Base-by-base conservation (phyloP, 2,113 vertebrate species). In the Crotalus viridis region DNA sequence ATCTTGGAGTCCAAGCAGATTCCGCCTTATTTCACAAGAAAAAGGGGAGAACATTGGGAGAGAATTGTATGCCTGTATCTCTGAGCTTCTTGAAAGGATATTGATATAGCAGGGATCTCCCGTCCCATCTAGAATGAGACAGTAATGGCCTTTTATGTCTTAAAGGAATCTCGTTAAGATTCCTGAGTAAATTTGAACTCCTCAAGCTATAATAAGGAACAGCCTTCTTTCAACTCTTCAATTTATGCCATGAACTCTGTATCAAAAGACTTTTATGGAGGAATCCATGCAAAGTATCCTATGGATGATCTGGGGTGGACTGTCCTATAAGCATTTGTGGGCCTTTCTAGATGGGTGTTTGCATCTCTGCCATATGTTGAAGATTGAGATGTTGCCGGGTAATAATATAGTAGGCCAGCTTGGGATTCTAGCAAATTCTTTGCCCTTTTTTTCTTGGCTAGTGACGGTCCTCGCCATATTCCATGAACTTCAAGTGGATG, bases 401-500 rank as follows among this genome's bases (percentile, higher is more conserved):
- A 57, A 86, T 28, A 28, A 19, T 87, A 91, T 46, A 7, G 21
- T 39, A 81, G 33, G 74, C 17, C 8, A 81, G 33, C 33, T 43
- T 92, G 93, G 91, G 85, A 92, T 95, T 94, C 93, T 94, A 3
- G 15, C 55, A 89, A 94, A 55, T 43, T 81, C 74, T 43, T 81
- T 21, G 7, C 17, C 19, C 7, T 21, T 10, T 96, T 94, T 94
- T 85, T 96, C 17, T 95, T 95, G 96, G 95, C 86, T 96, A 99
- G 99, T 99, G 98, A 99, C 99, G 2, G 99, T 99, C 81, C 98
- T 99, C 97, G 99, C 99, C 93, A 99, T 99, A 97, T 99, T 99
- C 98, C 98, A 99, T 7, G 99, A 99, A 95, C 98, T 99, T 95
- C 99, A 99, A 95, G 99, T 99, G 2, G 99, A 99, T 89, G 98